Conservation (phyloP, 2,888 invertebrate species). For the Bombyx huttoni region DNA sequence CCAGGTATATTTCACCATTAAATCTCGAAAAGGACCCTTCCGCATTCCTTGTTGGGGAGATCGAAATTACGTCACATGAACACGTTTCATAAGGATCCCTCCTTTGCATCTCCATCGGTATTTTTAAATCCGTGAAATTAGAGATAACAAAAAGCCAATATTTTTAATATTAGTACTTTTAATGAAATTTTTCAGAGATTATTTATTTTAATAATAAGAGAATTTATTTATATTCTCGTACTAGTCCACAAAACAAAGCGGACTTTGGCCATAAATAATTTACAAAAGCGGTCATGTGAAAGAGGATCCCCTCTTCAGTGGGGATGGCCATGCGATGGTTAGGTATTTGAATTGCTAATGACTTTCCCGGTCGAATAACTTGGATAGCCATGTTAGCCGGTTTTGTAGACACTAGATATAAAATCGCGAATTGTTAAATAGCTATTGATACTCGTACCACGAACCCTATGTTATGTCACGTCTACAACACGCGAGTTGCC, state of each 20-base stretch:
- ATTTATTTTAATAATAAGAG: background rate
- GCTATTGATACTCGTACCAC: conserved; percentile 11
- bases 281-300: conserved; percentile 62
- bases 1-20: conserved; percentile 10
- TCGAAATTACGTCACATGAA: conserved; percentile 2
- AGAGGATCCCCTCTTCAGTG: conserved; percentile 44
- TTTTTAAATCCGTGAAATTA: background rate
- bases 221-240: conserved; percentile 24
- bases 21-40: conserved; percentile 7
- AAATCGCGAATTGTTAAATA: conserved; percentile 23
- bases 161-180: background rate
- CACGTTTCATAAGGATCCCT: background rate
- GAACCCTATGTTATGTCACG: conserved; percentile 5
- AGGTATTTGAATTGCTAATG: conserved; percentile 66
- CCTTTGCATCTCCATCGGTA: background rate
- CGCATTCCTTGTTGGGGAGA: conserved; percentile 7
- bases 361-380: conserved; percentile 50
- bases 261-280: conserved; percentile 58
- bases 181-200: background rate
- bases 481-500: background rate
- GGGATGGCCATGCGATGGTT: conserved; percentile 47
- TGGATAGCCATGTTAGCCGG: conserved; percentile 40
- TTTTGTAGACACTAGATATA: conserved; percentile 36
- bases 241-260: conserved; percentile 46
- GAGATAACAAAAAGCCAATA: background rate